These are phyloP conservation scores for Hypanus sabinus DNA, from an alignment of 2,113 vertebrate species.

Conservation along the genomic window DNA sequence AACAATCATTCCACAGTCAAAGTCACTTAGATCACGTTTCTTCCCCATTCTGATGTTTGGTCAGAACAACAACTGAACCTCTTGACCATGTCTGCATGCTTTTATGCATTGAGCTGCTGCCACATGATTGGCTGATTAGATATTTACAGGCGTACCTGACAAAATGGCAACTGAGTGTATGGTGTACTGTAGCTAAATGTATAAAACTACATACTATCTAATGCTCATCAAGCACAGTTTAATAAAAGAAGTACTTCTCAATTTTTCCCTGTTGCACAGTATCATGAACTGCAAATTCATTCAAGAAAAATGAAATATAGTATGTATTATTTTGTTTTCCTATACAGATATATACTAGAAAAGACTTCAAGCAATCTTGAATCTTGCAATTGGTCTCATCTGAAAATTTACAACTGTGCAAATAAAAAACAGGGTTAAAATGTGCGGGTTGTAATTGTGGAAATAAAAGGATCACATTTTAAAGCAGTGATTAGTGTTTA, in stretches of 20 bases:
- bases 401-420: not conserved
- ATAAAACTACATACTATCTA: not conserved
- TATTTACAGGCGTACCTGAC: too few relatives aligned
- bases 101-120: too few relatives aligned
- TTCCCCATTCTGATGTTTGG: too few relatives aligned
- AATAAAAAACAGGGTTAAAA: not conserved
- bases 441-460: not conserved
- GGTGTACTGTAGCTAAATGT: not conserved
- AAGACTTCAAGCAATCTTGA: too few relatives aligned
- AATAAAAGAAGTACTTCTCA: not conserved
- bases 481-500: constrained; percentile 5
- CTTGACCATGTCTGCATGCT: too few relatives aligned
- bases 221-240: not conserved
- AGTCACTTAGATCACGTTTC: too few relatives aligned
- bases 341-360: too few relatives aligned
- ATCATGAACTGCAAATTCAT: not conserved
- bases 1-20: too few relatives aligned
- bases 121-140: too few relatives aligned
- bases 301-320: not conserved
- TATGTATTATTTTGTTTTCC: too few relatives aligned
- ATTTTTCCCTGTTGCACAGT: not conserved
- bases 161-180: not conserved
- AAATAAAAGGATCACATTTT: constrained; percentile 7
- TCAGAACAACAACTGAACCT: too few relatives aligned
- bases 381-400: not conserved